Evolutionary conservation across 2,888 invertebrate species (phyloP).

Genomic region (Monopis laevigella): DNA sequence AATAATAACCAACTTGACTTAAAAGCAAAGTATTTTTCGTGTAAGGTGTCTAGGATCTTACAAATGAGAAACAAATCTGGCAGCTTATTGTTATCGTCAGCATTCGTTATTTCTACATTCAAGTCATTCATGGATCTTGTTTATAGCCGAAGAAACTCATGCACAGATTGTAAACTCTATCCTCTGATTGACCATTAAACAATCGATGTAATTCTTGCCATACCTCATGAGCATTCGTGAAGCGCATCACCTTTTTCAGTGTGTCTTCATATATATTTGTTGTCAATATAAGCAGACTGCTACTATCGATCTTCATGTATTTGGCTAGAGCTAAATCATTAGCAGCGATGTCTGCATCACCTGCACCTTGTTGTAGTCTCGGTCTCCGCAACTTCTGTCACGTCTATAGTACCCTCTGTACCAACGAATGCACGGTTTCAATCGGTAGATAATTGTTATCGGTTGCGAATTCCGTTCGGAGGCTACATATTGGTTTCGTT

Average conservation of each 20-base stretch:
- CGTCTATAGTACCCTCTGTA: background rate
- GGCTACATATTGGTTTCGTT: too few species aligned
- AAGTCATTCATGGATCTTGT: slow-evolving; percentile 1
- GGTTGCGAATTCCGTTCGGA: too few species aligned
- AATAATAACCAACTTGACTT: slow-evolving; percentile 12
- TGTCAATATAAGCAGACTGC: background rate
- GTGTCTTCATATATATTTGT: slow-evolving; percentile 5
- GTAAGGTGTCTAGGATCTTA: slow-evolving; percentile 12
- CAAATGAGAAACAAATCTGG: too few species aligned
- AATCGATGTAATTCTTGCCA: slow-evolving; percentile 7
- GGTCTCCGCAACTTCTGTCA: background rate
- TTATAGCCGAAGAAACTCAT: slow-evolving; percentile 10
- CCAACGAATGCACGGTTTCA: too few species aligned
- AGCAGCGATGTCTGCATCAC: background rate
- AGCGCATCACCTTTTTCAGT: slow-evolving; percentile 8
- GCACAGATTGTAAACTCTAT: slow-evolving; percentile 2
- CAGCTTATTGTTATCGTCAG: background rate
- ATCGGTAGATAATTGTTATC: too few species aligned
- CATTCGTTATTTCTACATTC: background rate
- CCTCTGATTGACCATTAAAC: slow-evolving; percentile 4
- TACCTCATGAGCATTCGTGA: background rate
- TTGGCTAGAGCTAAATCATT: background rate
- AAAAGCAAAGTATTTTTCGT: slow-evolving; percentile 11
- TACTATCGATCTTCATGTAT: slow-evolving; percentile 4
- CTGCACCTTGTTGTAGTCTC: background rate